A percentile compares a stretch with the other conserved stretches of the same genome.
Evolutionary conservation across 2,888 invertebrate species (phyloP).

Genomic region (Thumatha senex): DNA sequence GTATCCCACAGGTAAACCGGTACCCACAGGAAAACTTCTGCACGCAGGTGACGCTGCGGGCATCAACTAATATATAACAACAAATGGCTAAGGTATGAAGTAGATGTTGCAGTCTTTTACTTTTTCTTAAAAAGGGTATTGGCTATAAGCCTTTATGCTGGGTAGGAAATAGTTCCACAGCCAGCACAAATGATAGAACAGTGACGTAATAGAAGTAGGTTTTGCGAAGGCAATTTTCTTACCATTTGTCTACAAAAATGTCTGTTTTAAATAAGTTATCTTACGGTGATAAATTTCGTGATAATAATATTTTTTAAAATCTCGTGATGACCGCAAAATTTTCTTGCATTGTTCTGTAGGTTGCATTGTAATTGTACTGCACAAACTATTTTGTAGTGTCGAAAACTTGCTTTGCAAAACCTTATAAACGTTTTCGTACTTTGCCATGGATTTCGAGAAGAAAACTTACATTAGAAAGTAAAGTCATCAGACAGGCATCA

Average conservation of each 20-base stretch:
- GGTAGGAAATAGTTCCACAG: no score
- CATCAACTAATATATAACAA: no score
- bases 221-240: no score
- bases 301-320: constrained; percentile 54
- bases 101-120: no score
- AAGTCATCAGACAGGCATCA: background rate
- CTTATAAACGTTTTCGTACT: constrained; percentile 10
- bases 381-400: constrained; percentile 40
- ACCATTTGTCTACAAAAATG: constrained; percentile 13
- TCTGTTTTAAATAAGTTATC: constrained; percentile 16
- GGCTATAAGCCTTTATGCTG: no score
- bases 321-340: constrained; percentile 63
- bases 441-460: background rate
- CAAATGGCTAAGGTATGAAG: no score
- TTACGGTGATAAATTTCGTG: constrained; percentile 49
- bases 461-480: background rate
- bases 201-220: no score
- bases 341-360: constrained; percentile 43
- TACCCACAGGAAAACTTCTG: no score
- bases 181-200: no score
- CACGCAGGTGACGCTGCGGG: no score
- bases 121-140: no score
- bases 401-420: constrained; percentile 44
- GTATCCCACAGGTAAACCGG: no score
- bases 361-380: constrained; percentile 55